Evolutionary conservation across 2,797 vertebrate species (phyloP).

Genomic region (Gymnoscopelus microlampas): DNA sequence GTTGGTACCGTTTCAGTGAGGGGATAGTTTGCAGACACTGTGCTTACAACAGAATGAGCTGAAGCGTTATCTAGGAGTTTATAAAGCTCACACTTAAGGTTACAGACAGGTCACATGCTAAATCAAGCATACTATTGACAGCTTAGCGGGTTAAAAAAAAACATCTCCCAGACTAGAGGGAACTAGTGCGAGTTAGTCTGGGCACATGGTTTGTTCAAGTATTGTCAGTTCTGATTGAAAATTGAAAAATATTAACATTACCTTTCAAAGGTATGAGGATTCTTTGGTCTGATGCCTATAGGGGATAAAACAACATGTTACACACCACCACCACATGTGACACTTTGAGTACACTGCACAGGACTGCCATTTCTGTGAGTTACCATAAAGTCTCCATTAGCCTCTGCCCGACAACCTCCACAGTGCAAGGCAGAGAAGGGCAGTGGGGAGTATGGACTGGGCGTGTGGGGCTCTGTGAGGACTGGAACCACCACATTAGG

Average conservation of each 20-base stretch:
- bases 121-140: not conserved
- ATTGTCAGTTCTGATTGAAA: not conserved
- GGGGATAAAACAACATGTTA: conserved; percentile 14
- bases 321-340: not conserved
- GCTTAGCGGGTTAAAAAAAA: not conserved
- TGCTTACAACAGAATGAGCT: conserved; percentile 31
- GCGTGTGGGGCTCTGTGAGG: not conserved
- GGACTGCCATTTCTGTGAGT: conserved; percentile 1
- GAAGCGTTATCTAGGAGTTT: conserved; percentile 10
- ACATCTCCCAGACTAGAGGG: not conserved
- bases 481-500: not conserved
- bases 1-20: conserved; percentile 23
- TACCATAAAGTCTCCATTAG: conserved; percentile 67
- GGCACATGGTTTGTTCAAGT: not conserved
- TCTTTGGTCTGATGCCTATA: conserved; percentile 64
- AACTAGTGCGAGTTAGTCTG: not conserved
- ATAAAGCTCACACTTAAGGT: conserved; percentile 29
- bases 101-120: conserved; percentile 2
- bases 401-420: conserved; percentile 53
- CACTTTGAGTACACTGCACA: not conserved
- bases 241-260: conserved; percentile 50
- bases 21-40: conserved; percentile 39
- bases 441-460: conserved; percentile 23
- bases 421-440: conserved; percentile 60
- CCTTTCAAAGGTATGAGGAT: conserved; percentile 78